Conservation (phyloP, 2,888 invertebrate genomes). For the Euplagia quadripunctaria region DNA sequence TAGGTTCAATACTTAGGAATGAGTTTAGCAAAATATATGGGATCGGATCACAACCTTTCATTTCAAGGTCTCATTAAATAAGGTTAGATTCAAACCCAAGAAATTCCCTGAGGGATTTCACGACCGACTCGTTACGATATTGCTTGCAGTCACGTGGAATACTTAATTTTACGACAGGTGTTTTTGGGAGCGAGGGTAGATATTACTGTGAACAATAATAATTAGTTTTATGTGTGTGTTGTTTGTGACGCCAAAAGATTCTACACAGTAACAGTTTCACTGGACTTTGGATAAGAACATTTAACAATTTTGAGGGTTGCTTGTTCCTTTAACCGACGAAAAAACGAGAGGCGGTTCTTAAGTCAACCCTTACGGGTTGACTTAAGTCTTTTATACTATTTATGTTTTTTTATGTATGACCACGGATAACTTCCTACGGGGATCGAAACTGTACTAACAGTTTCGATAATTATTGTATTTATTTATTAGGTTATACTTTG, state of each 20-base stretch:
- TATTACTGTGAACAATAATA: neutral
- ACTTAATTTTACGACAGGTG: conserved; percentile 10
- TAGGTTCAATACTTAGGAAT: conserved; percentile 24
- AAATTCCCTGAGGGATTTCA: conserved; percentile 33
- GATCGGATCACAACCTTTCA: conserved; percentile 28
- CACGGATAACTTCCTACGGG: no score
- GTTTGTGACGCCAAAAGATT: neutral
- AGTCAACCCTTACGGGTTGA: no score
- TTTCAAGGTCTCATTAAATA: conserved; percentile 31
- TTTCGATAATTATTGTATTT: no score
- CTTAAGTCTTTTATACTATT: no score
- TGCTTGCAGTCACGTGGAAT: conserved; percentile 13
- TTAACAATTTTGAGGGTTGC: no score
- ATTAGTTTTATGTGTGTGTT: neutral
- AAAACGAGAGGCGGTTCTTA: no score
- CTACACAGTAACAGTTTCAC: neutral
- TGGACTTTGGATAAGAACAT: neutral
- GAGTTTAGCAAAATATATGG: conserved; percentile 26
- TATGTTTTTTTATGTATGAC: no score
- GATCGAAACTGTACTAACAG: no score
- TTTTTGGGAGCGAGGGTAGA: neutral
- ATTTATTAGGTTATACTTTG: no score
- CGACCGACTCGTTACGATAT: conserved; percentile 26
- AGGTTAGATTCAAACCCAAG: conserved; percentile 33
- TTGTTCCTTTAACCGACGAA: no score